phyloP scores from a whole-genome alignment of 2,113 vertebrate genomes.

The Pedetes capensis region DNA sequence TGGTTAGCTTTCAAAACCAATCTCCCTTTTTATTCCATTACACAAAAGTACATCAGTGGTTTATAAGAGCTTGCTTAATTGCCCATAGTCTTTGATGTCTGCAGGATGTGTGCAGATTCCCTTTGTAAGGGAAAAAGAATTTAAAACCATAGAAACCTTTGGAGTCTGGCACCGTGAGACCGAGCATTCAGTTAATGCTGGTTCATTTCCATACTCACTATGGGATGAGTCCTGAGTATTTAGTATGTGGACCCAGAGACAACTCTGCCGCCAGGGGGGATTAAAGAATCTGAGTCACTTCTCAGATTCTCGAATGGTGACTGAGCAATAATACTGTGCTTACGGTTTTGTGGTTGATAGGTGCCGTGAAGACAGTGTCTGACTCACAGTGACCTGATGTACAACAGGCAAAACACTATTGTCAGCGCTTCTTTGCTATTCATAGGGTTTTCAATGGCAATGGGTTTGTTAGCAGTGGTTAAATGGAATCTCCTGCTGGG shows the following conservation, averaged over 20 bases:
- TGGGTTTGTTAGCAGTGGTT: background rate
- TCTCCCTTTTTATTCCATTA: background rate
- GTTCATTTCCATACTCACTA: background rate
- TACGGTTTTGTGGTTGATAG: too few species aligned
- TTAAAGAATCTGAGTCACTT: constrained; percentile 42
- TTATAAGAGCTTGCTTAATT: background rate
- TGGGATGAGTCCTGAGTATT: background rate
- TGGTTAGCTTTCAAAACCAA: background rate
- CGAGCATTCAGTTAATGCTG: background rate
- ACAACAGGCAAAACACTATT: too few species aligned
- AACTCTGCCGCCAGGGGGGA: background rate
- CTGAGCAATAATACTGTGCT: background rate
- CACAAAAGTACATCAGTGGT: background rate
- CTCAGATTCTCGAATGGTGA: background rate
- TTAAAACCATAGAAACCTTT: background rate
- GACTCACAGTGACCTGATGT: too few species aligned
- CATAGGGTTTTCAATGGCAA: too few species aligned
- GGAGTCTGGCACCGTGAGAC: background rate
- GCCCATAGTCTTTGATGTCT: background rate
- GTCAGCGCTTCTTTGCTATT: too few species aligned
- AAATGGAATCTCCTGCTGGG: background rate
- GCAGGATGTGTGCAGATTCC: background rate
- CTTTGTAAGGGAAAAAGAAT: background rate
- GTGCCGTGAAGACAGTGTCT: too few species aligned
- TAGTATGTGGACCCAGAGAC: background rate